These are phyloP conservation scores for Ryuthela nishihirai DNA, from an alignment of 2,888 invertebrate species.

Conservation along the genomic window DNA sequence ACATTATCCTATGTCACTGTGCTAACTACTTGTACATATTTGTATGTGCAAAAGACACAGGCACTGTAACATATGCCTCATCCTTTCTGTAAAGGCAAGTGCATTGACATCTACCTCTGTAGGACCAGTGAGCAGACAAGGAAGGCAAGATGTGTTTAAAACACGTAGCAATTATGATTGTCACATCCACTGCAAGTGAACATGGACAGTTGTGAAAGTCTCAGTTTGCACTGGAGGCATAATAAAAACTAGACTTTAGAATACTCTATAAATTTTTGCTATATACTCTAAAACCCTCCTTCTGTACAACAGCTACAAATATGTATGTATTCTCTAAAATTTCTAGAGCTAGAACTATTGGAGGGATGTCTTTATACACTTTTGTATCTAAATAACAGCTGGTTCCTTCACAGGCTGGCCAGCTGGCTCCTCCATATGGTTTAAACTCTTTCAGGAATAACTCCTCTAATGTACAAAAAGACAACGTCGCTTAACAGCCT, in stretches of 20 bases:
- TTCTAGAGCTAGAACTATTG: constrained; percentile 2
- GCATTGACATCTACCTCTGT: constrained; percentile 11
- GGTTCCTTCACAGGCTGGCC: constrained; percentile 3
- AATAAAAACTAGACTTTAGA: constrained; percentile 18
- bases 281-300: constrained; percentile 10
- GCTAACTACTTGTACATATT: constrained; percentile 2
- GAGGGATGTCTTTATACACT: background rate
- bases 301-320: constrained; percentile 3
- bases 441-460: background rate
- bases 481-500: background rate
- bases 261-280: constrained; percentile 11
- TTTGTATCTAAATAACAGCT: background rate
- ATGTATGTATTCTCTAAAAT: constrained; percentile 11
- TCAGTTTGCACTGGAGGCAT: constrained; percentile 14
- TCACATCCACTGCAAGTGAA: constrained; percentile 28
- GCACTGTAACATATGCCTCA: constrained; percentile 13
- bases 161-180: constrained; percentile 32
- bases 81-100: constrained; percentile 8
- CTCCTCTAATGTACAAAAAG: constrained; percentile 13
- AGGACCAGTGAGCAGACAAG: constrained; percentile 18
- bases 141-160: constrained; percentile 21
- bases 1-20: too few species aligned
- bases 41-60: constrained; percentile 26
- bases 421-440: constrained; percentile 1
- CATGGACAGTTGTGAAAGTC: constrained; percentile 21